phyloP scores from a whole-genome alignment of 2,888 invertebrate species.

The Hemaris fuciformis region DNA sequence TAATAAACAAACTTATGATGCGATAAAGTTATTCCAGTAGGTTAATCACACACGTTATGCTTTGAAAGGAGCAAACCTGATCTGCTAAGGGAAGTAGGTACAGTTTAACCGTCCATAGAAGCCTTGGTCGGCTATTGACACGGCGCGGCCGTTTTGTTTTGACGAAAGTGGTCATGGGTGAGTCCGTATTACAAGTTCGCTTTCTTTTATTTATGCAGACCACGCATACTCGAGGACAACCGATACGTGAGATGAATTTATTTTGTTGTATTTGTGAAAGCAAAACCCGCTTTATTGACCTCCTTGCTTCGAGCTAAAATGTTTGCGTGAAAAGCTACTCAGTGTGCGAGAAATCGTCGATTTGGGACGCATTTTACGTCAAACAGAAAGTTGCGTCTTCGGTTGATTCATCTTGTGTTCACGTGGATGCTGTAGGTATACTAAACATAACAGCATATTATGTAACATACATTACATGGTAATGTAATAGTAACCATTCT shows the following conservation, averaged over 20 bases:
- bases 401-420: constrained; percentile 26
- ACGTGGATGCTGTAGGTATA: constrained; percentile 9
- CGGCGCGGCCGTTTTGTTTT: constrained; percentile 12
- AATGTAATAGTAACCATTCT: not conserved
- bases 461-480: not conserved
- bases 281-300: constrained; percentile 76
- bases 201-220: constrained; percentile 78
- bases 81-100: not conserved
- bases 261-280: constrained; percentile 81
- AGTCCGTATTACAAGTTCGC: constrained; percentile 69
- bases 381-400: constrained; percentile 49
- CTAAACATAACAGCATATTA: constrained; percentile 7
- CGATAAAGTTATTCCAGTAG: too few relatives aligned
- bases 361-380: constrained; percentile 66
- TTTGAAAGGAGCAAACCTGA: not conserved
- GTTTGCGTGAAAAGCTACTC: constrained; percentile 72
- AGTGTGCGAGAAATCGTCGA: constrained; percentile 65
- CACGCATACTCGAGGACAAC: constrained; percentile 75
- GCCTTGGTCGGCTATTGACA: constrained; percentile 5
- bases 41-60: too few relatives aligned
- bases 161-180: constrained; percentile 65
- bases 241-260: constrained; percentile 81
- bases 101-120: not conserved
- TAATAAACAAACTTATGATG: too few relatives aligned
- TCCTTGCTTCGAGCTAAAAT: constrained; percentile 68